Evolutionary conservation across 2,888 invertebrate species (phyloP), one percentile per base, ranked within the genome.

Genomic region (Ernsta delagoae): DNA sequence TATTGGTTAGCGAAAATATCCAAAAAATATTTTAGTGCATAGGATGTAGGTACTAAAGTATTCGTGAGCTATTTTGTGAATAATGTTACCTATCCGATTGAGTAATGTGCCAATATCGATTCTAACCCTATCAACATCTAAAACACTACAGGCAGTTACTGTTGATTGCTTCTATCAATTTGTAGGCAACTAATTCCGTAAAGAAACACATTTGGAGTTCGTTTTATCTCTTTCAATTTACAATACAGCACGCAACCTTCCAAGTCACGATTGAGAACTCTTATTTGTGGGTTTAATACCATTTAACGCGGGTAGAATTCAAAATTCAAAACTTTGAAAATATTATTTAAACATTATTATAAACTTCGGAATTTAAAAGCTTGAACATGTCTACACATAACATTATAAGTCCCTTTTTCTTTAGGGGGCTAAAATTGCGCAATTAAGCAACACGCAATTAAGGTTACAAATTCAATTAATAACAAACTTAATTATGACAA

Each of bases 1-100:
- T n/a, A n/a, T n/a, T n/a, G n/a, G n/a, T n/a, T n/a, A n/a, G n/a
- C n/a, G n/a, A n/a, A n/a, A n/a, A n/a, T n/a, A n/a, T n/a, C n/a
- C n/a, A n/a, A n/a, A n/a, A 11, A 45, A 45, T 45, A 45, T 45
- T 45, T n/a, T 45, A 45, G 56, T 11, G 4, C 31, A 34, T 56
- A n/a, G n/a, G n/a, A n/a, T n/a, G n/a, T n/a, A n/a, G n/a, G n/a
- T n/a, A n/a, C n/a, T n/a, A n/a, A n/a, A n/a, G n/a, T n/a, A n/a
- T n/a, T 56, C 11, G 56, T 34, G 50, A 57, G 45, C 43, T 57
- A 9, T 65, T 59, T 53, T 50, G 31, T 53, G 50, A 65, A 39
- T 59, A 50, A 65, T 65, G 65, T 50, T 36, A 50, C 59, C 65
- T 59, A 24, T 65, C 50, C n/a, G 41, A 43, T 41, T 66, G 41